phyloP scores from a whole-genome alignment of 35 echinoderm and acorn worm genomes.

The Eucidaris tribuloides region DNA sequence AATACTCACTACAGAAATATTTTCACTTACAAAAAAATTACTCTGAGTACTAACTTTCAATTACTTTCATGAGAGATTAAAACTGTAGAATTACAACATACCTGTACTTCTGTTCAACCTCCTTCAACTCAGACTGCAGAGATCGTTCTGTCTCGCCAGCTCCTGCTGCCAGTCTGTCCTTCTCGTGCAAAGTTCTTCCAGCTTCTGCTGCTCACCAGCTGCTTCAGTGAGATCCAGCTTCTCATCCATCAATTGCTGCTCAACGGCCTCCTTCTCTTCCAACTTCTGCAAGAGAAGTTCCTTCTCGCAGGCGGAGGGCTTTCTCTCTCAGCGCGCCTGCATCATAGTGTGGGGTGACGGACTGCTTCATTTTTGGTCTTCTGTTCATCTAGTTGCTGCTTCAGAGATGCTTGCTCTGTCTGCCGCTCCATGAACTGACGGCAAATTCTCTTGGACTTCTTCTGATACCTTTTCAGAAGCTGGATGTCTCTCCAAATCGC shows the following conservation, averaged over 20 bases:
- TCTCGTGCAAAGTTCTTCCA: conserved; percentile 87
- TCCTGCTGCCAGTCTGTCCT: conserved; percentile 94
- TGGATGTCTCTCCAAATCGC: conserved; percentile 37
- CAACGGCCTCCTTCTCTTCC: conserved; percentile 76
- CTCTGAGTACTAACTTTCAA: no score
- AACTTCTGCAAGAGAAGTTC: conserved; percentile 81
- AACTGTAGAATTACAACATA: no score
- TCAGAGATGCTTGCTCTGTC: conserved; percentile 33
- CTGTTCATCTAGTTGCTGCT: conserved; percentile 59
- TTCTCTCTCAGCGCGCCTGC: conserved; percentile 62
- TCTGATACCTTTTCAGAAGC: conserved; percentile 63
- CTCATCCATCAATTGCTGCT: conserved; percentile 68
- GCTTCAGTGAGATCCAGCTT: conserved; percentile 63
- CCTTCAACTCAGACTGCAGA: conserved; percentile 77
- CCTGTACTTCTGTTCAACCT: conserved; percentile 76
- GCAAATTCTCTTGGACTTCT: conserved; percentile 69
- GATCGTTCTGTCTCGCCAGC: conserved; percentile 76
- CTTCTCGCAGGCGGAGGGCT: conserved; percentile 63
- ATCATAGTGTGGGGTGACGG: no score
- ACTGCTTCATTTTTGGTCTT: conserved; percentile 18
- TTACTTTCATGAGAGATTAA: no score
- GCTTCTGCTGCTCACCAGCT: conserved; percentile 62
- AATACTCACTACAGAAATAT: no score
- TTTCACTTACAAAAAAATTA: no score
- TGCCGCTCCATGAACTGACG: conserved; percentile 57